phyloP scores from a whole-genome alignment of 2,888 invertebrate species.

The Pseudococcus viburni region DNA sequence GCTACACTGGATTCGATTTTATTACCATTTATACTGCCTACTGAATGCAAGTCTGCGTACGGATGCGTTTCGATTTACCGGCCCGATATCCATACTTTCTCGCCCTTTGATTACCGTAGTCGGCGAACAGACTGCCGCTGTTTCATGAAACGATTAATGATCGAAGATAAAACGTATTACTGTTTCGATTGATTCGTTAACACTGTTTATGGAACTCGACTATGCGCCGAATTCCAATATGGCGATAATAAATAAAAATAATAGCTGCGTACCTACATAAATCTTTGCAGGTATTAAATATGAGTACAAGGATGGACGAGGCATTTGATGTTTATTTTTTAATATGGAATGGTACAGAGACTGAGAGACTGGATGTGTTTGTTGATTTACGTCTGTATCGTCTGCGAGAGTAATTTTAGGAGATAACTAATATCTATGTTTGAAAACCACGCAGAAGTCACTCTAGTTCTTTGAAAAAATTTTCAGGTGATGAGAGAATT shows the following conservation, averaged over 20 bases:
- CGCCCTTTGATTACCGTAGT: slow-evolving; percentile 20
- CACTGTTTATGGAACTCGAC: slow-evolving; percentile 16
- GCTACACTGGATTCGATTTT: not conserved
- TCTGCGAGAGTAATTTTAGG: no score
- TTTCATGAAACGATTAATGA: slow-evolving; percentile 27
- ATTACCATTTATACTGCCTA: slow-evolving; percentile 39
- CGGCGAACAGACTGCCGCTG: not conserved
- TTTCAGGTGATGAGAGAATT: no score
- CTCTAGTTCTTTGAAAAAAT: no score
- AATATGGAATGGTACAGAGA: no score
- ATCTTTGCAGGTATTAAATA: not conserved
- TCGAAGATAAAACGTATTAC: slow-evolving; percentile 13
- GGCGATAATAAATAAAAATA: not conserved
- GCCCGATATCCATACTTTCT: slow-evolving; percentile 10
- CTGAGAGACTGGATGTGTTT: no score
- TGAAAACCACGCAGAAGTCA: no score
- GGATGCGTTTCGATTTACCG: not conserved
- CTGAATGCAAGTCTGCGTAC: not conserved
- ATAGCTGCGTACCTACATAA: not conserved
- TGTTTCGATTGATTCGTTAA: slow-evolving; percentile 6
- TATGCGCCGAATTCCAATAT: not conserved
- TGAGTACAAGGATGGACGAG: not conserved
- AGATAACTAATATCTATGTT: no score
- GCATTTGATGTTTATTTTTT: not conserved
- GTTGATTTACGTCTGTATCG: no score